Conservation (phyloP, 2,797 vertebrate genomes). For the Synaphobranchus kaupii region DNA sequence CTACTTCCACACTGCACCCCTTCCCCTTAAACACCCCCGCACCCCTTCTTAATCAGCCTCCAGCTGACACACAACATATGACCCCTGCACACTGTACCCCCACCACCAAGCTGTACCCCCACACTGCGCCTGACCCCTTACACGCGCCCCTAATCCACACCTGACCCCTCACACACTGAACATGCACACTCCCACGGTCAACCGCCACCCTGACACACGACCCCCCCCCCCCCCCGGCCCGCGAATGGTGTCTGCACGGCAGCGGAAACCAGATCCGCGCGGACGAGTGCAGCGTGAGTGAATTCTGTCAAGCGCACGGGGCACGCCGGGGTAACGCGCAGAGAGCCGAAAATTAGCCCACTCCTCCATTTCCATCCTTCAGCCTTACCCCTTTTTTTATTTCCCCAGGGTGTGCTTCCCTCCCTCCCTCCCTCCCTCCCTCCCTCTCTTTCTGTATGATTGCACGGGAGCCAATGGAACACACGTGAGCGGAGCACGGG, state of each 20-base stretch:
- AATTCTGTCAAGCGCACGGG: neutral
- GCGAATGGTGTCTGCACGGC: neutral
- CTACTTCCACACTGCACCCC: neutral
- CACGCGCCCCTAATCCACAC: too few relatives aligned
- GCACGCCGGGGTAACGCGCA: slow-evolving; percentile 25
- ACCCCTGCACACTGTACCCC: neutral
- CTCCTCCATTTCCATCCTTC: slow-evolving; percentile 35
- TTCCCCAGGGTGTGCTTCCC: slow-evolving; percentile 27
- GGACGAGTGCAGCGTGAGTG: neutral
- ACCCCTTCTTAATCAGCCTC: neutral
- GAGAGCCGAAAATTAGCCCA: slow-evolving; percentile 32
- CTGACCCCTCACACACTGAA: neutral
- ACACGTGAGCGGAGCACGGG: neutral
- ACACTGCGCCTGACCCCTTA: neutral
- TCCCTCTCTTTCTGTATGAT: slow-evolving; percentile 22
- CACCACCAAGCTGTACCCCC: neutral
- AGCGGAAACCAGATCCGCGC: neutral
- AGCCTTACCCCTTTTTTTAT: slow-evolving; percentile 20
- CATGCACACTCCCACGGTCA: neutral
- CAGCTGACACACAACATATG: neutral
- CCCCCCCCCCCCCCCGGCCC: neutral
- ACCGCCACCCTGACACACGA: neutral
- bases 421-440: neutral
- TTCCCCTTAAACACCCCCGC: neutral
- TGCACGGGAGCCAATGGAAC: slow-evolving; percentile 19